Conservation (phyloP, 2,113 vertebrate genomes). For the Channa argus region DNA sequence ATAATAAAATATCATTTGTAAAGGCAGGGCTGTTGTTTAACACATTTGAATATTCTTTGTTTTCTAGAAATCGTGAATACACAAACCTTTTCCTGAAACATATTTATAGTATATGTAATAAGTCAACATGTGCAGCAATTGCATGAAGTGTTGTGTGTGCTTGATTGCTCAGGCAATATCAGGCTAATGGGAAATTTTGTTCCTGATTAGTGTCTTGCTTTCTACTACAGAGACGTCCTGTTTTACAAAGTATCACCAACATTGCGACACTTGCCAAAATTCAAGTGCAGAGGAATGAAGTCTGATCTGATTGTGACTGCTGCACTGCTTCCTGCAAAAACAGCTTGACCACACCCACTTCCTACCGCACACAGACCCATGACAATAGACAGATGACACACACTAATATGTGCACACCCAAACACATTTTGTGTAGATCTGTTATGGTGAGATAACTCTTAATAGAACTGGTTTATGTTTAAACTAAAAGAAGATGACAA, state of each 20-base stretch:
- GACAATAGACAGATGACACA: slow-evolving; percentile 48
- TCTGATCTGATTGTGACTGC: slow-evolving; percentile 47
- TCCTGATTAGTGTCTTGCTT: background rate
- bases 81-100: no score
- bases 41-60: no score
- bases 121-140: background rate
- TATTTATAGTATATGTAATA: no score
- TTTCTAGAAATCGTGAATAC: no score
- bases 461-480: background rate
- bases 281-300: slow-evolving; percentile 60
- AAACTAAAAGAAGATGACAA: background rate
- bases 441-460: slow-evolving; percentile 8
- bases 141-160: background rate
- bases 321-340: slow-evolving; percentile 71
- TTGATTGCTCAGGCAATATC: no score
- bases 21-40: no score
- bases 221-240: background rate
- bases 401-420: slow-evolving; percentile 20
- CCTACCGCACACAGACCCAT: slow-evolving; percentile 50
- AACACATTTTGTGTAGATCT: background rate
- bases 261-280: slow-evolving; percentile 19
- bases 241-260: background rate
- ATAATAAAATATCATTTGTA: background rate
- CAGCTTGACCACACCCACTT: slow-evolving; percentile 53
- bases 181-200: slow-evolving; percentile 14